Evolutionary conservation across 2,888 invertebrate genomes (phyloP).

Genomic region (Leptopilina myrica): DNA sequence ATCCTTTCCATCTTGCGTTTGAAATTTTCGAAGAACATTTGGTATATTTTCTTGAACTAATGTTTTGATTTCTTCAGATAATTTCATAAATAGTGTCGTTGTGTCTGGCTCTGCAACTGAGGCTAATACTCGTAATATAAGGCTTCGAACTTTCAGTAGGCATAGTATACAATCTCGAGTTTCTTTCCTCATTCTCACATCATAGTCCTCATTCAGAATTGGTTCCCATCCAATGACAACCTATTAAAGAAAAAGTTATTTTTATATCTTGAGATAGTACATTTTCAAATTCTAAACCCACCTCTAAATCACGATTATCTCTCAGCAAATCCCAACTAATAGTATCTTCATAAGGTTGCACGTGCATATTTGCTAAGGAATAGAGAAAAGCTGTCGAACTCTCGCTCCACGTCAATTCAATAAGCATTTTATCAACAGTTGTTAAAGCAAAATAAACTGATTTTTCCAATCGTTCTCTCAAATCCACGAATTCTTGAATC

Average conservation of each 20-base stretch:
- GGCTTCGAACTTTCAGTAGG: constrained; percentile 67
- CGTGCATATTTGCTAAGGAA: constrained; percentile 68
- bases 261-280: background rate
- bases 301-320: constrained; percentile 74
- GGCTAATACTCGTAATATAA: constrained; percentile 70
- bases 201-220: constrained; percentile 58
- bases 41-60: constrained; percentile 66
- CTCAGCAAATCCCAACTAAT: constrained; percentile 69
- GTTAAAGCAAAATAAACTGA: constrained; percentile 87
- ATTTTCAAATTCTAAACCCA: constrained; percentile 46
- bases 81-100: constrained; percentile 60
- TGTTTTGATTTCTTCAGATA: constrained; percentile 65
- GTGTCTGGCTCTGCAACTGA: constrained; percentile 66
- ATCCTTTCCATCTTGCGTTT: constrained; percentile 57
- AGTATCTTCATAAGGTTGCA: constrained; percentile 69
- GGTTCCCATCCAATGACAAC: constrained; percentile 74
- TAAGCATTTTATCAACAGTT: constrained; percentile 83
- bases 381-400: constrained; percentile 63
- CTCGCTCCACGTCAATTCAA: constrained; percentile 79
- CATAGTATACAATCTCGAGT: constrained; percentile 70
- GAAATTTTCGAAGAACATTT: constrained; percentile 64
- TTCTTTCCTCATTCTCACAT: constrained; percentile 68
- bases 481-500: constrained; percentile 92
- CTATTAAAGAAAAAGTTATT: constrained; percentile 53
- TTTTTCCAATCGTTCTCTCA: constrained; percentile 87